Percentiles rank a stretch among this genome's conserved stretches.
Evolutionary conservation across 2,888 invertebrate genomes (phyloP).

Genomic region (Cactoblastis cactorum): DNA sequence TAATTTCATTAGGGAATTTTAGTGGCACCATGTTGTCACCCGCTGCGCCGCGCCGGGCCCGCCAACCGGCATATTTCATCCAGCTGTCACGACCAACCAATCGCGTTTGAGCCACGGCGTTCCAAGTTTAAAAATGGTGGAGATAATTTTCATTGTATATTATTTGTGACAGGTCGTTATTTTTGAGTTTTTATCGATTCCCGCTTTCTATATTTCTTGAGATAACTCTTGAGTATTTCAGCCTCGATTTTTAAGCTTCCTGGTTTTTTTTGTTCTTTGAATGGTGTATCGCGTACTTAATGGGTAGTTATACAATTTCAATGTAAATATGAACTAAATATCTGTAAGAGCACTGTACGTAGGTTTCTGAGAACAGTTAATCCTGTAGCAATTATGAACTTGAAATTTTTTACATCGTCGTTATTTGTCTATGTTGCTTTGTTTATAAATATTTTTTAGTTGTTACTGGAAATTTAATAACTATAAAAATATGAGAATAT

Average conservation of each 20-base stretch:
- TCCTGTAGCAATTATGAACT: too few species aligned
- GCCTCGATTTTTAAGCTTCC: slow-evolving; percentile 28
- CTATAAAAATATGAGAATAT: too few species aligned
- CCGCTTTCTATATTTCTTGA: slow-evolving; percentile 62
- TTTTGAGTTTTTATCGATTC: slow-evolving; percentile 69
- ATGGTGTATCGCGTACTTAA: background rate
- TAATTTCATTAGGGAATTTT: slow-evolving; percentile 78
- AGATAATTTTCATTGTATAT: slow-evolving; percentile 78
- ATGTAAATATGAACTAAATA: too few species aligned
- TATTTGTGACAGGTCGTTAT: slow-evolving; percentile 80
- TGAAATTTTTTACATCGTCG: too few species aligned
- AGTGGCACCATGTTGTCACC: slow-evolving; percentile 74
- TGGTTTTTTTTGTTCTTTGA: slow-evolving; percentile 23
- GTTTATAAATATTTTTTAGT: too few species aligned
- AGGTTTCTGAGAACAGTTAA: too few species aligned
- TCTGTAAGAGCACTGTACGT: too few species aligned
- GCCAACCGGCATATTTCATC: slow-evolving; percentile 65
- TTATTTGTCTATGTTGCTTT: too few species aligned
- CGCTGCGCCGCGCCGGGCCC: slow-evolving; percentile 66
- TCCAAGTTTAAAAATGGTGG: slow-evolving; percentile 74
- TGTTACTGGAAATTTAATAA: too few species aligned
- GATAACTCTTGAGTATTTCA: slow-evolving; percentile 38
- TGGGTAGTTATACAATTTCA: background rate
- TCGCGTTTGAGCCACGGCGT: slow-evolving; percentile 48
- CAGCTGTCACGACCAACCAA: slow-evolving; percentile 73